A percentile compares a stretch with the other conserved stretches of the same genome.
Conservation (phyloP, 2,888 invertebrate genomes). For the Lasioglossum villosulum region DNA sequence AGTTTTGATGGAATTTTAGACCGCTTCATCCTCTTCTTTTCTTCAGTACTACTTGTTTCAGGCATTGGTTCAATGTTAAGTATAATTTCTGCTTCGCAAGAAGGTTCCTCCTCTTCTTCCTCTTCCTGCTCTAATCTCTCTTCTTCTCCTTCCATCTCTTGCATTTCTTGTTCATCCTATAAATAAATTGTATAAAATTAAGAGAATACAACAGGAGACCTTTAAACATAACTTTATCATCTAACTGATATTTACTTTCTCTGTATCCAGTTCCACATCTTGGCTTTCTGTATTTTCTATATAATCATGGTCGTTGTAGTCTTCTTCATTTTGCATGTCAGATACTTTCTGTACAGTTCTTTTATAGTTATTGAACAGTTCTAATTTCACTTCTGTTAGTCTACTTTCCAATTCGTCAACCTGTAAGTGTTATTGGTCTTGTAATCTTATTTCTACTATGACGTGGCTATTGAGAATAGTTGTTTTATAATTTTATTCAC, state of each 20-base stretch:
- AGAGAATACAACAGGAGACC: not conserved
- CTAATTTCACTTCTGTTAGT: conserved; percentile 85
- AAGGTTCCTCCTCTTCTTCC: conserved; percentile 38
- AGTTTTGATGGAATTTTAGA: conserved; percentile 61
- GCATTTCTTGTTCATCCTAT: conserved; percentile 47
- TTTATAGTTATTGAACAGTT: conserved; percentile 86
- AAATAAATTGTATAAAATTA: conserved; percentile 21
- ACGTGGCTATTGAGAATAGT: not conserved
- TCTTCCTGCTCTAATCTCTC: conserved; percentile 55
- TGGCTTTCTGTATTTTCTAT: conserved; percentile 76
- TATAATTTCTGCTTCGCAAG: conserved; percentile 46
- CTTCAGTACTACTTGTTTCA: conserved; percentile 52
- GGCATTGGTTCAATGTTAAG: conserved; percentile 52
- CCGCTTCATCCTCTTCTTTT: conserved; percentile 57
- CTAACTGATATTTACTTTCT: conserved; percentile 34
- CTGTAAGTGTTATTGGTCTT: conserved; percentile 63
- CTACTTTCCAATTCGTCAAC: conserved; percentile 87
- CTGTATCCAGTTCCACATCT: conserved; percentile 37
- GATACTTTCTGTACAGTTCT: conserved; percentile 81
- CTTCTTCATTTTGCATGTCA: conserved; percentile 75
- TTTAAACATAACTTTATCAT: conserved; percentile 6
- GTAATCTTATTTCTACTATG: not conserved
- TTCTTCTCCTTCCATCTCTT: conserved; percentile 47
- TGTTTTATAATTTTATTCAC: conserved; percentile 63
- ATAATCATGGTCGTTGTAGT: conserved; percentile 82